Percentiles rank a stretch among this genome's conserved stretches.
Evolutionary conservation across 2,113 vertebrate genomes (phyloP).

Genomic region (Struthidea cinerea): DNA sequence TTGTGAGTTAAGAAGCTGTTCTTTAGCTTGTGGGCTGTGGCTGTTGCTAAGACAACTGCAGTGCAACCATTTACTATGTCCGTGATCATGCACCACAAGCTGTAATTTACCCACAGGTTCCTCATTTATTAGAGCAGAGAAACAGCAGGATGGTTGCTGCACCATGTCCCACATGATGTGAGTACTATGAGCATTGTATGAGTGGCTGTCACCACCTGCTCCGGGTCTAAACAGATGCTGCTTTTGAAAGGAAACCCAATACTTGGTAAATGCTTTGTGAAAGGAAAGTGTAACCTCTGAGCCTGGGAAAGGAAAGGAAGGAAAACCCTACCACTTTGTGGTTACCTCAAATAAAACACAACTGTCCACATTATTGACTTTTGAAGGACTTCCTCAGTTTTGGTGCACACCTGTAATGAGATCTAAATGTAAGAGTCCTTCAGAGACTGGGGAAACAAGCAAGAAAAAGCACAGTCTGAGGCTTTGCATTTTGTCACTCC

Average conservation of each 20-base stretch:
- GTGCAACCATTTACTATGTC: background rate
- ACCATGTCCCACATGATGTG: background rate
- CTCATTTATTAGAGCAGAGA: background rate
- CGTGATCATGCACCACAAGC: slow-evolving; percentile 13
- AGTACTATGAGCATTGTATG: background rate
- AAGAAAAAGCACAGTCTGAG: background rate
- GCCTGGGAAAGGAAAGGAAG: background rate
- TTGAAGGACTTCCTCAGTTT: background rate
- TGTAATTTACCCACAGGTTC: slow-evolving; percentile 36
- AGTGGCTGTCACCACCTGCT: background rate
- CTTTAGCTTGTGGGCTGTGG: background rate
- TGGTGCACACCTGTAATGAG: background rate
- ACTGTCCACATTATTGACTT: background rate
- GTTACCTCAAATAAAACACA: background rate
- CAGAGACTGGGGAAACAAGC: background rate
- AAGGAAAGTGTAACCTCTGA: background rate
- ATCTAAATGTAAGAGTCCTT: background rate
- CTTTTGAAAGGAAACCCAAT: background rate
- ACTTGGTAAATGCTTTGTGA: background rate
- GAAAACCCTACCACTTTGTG: background rate
- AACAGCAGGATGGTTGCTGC: background rate
- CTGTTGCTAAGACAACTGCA: slow-evolving; percentile 62
- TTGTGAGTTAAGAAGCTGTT: background rate
- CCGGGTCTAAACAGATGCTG: background rate
- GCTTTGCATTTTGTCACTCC: background rate